Conservation (phyloP, 2,113 vertebrate genomes). For the Euleptes europaea region DNA sequence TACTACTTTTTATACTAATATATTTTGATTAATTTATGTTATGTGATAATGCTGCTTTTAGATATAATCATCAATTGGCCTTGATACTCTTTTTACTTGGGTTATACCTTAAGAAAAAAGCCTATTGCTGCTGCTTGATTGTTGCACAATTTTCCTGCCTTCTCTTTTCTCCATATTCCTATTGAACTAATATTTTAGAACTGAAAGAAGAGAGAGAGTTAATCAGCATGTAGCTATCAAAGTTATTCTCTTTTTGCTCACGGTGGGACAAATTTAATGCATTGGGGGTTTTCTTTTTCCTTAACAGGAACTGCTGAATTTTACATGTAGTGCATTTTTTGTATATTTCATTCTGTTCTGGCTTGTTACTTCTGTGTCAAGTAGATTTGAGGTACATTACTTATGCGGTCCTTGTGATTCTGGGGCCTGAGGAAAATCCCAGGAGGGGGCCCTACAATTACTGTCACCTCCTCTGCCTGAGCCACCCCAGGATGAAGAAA, state of each 20-base stretch:
- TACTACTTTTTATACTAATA: conserved; percentile 22
- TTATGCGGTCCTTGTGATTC: no score
- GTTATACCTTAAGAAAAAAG: background rate
- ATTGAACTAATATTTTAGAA: background rate
- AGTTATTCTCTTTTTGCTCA: background rate
- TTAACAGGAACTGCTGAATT: background rate
- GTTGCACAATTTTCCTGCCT: background rate
- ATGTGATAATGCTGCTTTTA: background rate
- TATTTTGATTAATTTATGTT: background rate
- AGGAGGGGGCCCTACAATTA: no score
- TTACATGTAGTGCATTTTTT: conserved; percentile 24
- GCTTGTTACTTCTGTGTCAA: background rate
- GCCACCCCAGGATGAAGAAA: no score
- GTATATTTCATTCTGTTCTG: background rate
- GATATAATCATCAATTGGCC: background rate
- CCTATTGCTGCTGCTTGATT: background rate
- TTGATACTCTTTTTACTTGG: background rate
- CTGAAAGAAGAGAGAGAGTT: background rate
- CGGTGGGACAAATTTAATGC: background rate
- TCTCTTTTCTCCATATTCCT: background rate
- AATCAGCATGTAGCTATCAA: background rate
- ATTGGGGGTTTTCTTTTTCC: background rate
- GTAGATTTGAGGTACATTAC: background rate
- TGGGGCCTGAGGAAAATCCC: no score
- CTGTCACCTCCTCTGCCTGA: no score